These are phyloP conservation scores for Drosophila ambigua DNA, from an alignment of 1,140 invertebrate species.

Conservation along the genomic window DNA sequence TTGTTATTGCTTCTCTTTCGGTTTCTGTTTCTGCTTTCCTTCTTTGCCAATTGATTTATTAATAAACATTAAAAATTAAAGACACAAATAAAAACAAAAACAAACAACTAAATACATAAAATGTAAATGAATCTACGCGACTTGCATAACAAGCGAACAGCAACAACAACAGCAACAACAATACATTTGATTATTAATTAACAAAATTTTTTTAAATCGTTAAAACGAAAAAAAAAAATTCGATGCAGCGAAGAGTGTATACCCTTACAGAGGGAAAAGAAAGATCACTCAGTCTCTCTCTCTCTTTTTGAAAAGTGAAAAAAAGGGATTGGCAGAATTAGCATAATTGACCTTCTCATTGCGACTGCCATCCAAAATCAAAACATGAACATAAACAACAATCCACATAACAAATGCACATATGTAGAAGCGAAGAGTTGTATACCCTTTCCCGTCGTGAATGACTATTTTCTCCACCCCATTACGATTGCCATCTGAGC, in stretches of 20 bases:
- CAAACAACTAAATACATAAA: constrained; percentile 1
- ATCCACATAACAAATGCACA: too few species aligned
- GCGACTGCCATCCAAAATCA: too few species aligned
- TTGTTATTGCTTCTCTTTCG: too few species aligned
- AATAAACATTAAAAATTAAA: constrained; percentile 57
- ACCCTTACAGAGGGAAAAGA: neutral
- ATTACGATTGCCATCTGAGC: too few species aligned
- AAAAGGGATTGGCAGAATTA: too few species aligned
- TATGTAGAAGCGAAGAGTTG: too few species aligned
- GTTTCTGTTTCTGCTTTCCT: neutral
- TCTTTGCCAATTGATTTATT: constrained; percentile 46
- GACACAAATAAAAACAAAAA: neutral
- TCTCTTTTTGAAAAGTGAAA: too few species aligned
- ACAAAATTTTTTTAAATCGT: constrained; percentile 53
- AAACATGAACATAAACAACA: too few species aligned
- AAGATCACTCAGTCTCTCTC: too few species aligned
- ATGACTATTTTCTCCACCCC: too few species aligned
- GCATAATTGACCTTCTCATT: too few species aligned
- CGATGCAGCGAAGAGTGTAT: neutral
- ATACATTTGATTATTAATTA: constrained; percentile 65
- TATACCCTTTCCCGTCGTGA: too few species aligned
- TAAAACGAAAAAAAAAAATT: constrained; percentile 17
- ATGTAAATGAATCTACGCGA: constrained; percentile 39
- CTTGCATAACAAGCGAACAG: constrained; percentile 47
- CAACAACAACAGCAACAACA: constrained; percentile 25